A percentile compares a stretch with the other conserved stretches of the same genome.
phyloP scores from a whole-genome alignment of 2,888 invertebrate genomes.

The Agrotis puta region DNA sequence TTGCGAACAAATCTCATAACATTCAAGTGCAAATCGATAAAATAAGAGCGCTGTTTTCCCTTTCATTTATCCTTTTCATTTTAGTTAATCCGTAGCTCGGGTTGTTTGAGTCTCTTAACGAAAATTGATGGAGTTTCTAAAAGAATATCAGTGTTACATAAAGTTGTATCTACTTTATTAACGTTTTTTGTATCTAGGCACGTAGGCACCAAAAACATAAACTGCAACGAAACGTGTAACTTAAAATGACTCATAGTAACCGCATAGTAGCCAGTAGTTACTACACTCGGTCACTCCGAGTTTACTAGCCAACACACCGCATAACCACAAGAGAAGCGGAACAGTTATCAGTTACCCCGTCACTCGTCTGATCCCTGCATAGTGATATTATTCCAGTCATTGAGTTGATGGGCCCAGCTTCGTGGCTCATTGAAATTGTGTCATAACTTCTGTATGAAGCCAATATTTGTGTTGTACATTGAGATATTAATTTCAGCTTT shows the following conservation, averaged over 20 bases:
- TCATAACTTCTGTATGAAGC: background rate
- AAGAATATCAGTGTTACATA: background rate
- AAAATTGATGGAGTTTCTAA: background rate
- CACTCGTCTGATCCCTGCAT: constrained; percentile 50
- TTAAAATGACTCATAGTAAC: background rate
- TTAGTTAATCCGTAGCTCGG: too few species aligned
- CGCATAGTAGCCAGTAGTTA: constrained; percentile 25
- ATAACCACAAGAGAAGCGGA: constrained; percentile 46
- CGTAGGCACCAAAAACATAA: background rate
- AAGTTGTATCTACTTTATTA: background rate
- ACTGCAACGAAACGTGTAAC: constrained; percentile 9
- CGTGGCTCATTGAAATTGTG: constrained; percentile 43
- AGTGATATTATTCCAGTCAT: constrained; percentile 64
- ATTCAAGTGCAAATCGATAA: constrained; percentile 8
- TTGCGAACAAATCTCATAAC: background rate
- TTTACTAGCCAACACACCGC: constrained; percentile 22
- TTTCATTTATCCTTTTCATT: too few species aligned
- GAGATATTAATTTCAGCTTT: constrained; percentile 8
- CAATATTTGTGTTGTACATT: background rate
- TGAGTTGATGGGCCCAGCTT: constrained; percentile 65
- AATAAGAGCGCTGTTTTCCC: too few species aligned
- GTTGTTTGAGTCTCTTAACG: background rate
- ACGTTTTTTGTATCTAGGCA: background rate
- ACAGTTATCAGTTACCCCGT: constrained; percentile 41
- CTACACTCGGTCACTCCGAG: constrained; percentile 25